These are phyloP conservation scores for Limenitis camilla DNA, from an alignment of 2,888 invertebrate genomes.

Conservation along the genomic window DNA sequence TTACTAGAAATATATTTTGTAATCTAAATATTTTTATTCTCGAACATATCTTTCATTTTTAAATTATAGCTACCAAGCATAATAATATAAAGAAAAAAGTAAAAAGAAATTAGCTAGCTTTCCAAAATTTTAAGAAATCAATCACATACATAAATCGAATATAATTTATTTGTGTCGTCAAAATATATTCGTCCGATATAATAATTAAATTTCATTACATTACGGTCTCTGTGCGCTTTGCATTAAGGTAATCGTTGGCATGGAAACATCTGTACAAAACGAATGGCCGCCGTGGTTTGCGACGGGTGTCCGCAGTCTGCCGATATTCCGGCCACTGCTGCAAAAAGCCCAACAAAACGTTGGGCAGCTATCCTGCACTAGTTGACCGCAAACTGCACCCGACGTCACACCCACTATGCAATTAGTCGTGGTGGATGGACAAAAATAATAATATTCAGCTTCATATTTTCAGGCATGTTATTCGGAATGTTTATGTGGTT, in stretches of 20 bases:
- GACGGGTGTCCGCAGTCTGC: slow-evolving; percentile 30
- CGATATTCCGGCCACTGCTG: slow-evolving; percentile 30
- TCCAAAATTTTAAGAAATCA: too few species aligned
- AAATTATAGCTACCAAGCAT: too few species aligned
- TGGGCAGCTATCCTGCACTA: slow-evolving; percentile 39
- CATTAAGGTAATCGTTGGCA: slow-evolving; percentile 7
- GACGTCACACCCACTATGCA: slow-evolving; percentile 36
- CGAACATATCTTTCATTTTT: too few species aligned
- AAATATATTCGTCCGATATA: background rate
- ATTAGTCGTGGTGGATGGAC: slow-evolving; percentile 29
- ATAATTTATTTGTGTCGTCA: too few species aligned
- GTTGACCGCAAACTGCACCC: slow-evolving; percentile 56
- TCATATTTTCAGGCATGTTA: slow-evolving; percentile 15
- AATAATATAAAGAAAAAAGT: too few species aligned
- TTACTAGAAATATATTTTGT: too few species aligned
- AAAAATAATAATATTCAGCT: slow-evolving; percentile 23
- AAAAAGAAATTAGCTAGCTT: too few species aligned
- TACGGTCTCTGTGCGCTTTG: slow-evolving; percentile 1
- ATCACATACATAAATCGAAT: too few species aligned
- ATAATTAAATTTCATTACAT: background rate
- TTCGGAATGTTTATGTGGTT: slow-evolving; percentile 16
- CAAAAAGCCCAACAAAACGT: slow-evolving; percentile 59
- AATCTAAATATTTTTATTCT: too few species aligned
- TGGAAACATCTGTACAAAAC: too few species aligned
- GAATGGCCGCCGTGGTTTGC: slow-evolving; percentile 26